A percentile compares a stretch with the other conserved stretches of the same genome.
Evolutionary conservation across 2,113 vertebrate species (phyloP).

Genomic region (Puntigrus tetrazona): DNA sequence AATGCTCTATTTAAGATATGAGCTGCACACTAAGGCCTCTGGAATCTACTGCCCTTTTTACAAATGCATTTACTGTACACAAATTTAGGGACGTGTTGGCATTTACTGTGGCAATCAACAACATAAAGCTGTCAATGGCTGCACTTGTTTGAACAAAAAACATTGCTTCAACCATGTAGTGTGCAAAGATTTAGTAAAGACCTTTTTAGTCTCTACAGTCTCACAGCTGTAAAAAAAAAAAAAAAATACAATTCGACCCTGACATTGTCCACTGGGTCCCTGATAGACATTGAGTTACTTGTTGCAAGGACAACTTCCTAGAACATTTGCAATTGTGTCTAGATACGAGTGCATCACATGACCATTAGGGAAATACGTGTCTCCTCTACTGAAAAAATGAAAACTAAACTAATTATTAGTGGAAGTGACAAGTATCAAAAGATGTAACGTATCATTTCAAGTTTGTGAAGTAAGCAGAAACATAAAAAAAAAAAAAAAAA

Average conservation of each 20-base stretch:
- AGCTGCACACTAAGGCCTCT: neutral
- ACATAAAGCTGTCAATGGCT: neutral
- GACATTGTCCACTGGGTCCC: neutral
- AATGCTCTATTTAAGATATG: neutral
- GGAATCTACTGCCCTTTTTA: neutral
- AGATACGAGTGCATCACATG: constrained; percentile 14
- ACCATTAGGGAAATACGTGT: neutral
- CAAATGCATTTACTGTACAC: neutral
- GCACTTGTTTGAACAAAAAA: neutral
- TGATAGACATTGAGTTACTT: constrained; percentile 8
- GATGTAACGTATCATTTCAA: neutral
- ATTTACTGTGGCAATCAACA: neutral
- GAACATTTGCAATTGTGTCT: constrained; percentile 17
- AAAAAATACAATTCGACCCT: neutral
- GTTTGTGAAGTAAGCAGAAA: neutral
- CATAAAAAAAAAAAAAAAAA: neutral
- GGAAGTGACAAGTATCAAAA: neutral
- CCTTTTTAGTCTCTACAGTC: neutral
- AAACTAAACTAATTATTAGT: neutral
- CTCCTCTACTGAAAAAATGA: neutral
- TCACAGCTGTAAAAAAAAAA: no score
- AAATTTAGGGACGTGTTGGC: neutral
- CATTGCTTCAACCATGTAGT: neutral
- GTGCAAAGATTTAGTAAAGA: neutral
- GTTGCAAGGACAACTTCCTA: constrained; percentile 17